These are phyloP conservation scores for Sminthurides bifidus DNA, from an alignment of 1,140 invertebrate genomes.

Conservation along the genomic window DNA sequence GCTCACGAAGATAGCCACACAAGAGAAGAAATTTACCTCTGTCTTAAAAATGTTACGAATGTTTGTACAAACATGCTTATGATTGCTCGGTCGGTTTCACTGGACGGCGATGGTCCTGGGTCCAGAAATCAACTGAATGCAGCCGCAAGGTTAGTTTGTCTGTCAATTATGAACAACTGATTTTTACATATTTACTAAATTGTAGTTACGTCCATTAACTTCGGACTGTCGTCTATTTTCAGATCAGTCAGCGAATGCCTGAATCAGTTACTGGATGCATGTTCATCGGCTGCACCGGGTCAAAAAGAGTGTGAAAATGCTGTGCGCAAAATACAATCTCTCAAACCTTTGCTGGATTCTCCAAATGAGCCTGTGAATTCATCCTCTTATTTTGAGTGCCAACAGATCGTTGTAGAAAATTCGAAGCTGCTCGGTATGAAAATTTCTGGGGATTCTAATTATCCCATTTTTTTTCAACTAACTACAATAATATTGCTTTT, in stretches of 20 bases:
- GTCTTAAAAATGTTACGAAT: conserved; percentile 73
- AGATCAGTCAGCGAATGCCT: conserved; percentile 80
- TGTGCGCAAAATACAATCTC: conserved; percentile 79
- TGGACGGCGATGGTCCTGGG: conserved; percentile 78
- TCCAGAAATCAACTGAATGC: conserved; percentile 75
- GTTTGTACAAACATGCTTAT: conserved; percentile 75
- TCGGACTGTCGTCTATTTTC: conserved; percentile 4
- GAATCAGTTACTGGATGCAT: conserved; percentile 73
- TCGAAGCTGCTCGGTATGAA: conserved; percentile 61
- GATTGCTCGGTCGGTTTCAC: conserved; percentile 75
- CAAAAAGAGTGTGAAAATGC: conserved; percentile 96
- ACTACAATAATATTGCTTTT: conserved; percentile 7
- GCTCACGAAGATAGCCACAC: conserved; percentile 49
- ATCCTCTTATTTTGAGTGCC: conserved; percentile 82
- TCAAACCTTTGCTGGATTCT: conserved; percentile 68
- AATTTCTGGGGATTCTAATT: conserved; percentile 2
- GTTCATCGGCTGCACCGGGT: conserved; percentile 67
- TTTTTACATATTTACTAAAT: too few species aligned
- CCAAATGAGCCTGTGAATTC: conserved; percentile 79
- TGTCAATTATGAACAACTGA: too few species aligned
- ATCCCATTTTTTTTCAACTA: neutral
- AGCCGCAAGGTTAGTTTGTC: conserved; percentile 52
- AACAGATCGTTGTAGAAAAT: conserved; percentile 87
- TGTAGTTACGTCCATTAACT: too few species aligned
- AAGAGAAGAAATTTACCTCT: conserved; percentile 64